Percentiles rank a stretch among this genome's conserved stretches.
These are phyloP conservation scores for Podarcis lilfordi DNA, from an alignment of 2,797 vertebrate species.

Conservation along the genomic window DNA sequence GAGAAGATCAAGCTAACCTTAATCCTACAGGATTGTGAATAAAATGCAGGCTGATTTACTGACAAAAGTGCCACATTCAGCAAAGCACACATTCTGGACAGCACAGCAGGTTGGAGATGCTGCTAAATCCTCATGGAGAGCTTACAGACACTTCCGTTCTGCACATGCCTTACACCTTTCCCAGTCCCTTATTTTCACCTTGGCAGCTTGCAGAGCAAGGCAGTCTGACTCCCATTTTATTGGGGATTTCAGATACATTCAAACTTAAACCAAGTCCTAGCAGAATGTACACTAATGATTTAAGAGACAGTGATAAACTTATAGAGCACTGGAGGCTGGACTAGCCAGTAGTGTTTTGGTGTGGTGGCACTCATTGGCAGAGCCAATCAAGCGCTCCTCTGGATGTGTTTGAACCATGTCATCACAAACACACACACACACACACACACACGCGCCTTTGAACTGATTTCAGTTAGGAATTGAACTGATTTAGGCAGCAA, in stretches of 20 bases:
- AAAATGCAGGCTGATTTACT: constrained; percentile 52
- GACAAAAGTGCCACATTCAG: constrained; percentile 11
- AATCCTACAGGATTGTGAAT: constrained; percentile 67
- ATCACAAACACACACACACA: too few relatives aligned
- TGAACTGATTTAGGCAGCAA: too few relatives aligned
- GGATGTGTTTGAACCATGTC: too few relatives aligned
- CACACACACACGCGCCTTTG: too few relatives aligned
- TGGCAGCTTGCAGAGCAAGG: not conserved
- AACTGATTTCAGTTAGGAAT: too few relatives aligned
- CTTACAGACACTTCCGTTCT: constrained; percentile 29
- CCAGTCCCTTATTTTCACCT: not conserved
- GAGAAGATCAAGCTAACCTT: constrained; percentile 49
- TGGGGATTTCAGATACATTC: not conserved
- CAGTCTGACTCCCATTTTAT: not conserved
- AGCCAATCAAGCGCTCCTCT: too few relatives aligned
- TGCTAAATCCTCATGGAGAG: constrained; percentile 49
- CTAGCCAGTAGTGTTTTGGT: not conserved
- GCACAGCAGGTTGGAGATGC: constrained; percentile 9
- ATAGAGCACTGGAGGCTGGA: not conserved
- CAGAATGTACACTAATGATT: not conserved
- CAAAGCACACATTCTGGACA: constrained; percentile 15
- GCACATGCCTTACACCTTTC: not conserved
- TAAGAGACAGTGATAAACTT: not conserved
- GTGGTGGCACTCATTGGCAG: too few relatives aligned
- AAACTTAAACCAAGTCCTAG: not conserved